phyloP scores from a whole-genome alignment of 2,888 invertebrate species.

The Dolichomitus sp. region DNA sequence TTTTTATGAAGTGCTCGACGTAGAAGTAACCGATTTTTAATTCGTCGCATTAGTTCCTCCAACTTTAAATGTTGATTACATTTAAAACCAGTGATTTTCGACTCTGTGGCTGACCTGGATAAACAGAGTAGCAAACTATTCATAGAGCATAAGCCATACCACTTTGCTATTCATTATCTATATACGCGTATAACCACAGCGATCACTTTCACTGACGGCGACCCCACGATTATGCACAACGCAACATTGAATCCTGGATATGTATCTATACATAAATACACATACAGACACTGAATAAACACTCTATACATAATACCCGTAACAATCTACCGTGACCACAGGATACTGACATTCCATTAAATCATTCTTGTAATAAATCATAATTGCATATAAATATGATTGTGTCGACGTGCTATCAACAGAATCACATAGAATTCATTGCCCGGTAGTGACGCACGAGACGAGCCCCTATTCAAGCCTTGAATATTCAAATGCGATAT shows the following conservation, averaged over 20 bases:
- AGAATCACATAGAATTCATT: neutral
- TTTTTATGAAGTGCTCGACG: neutral
- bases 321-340: slow-evolving; percentile 62
- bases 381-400: slow-evolving; percentile 46
- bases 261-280: slow-evolving; percentile 6
- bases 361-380: slow-evolving; percentile 55
- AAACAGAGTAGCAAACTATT: neutral
- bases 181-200: slow-evolving; percentile 35
- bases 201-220: slow-evolving; percentile 60
- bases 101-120: slow-evolving; percentile 1
- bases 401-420: slow-evolving; percentile 24
- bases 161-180: slow-evolving; percentile 34
- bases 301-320: slow-evolving; percentile 14
- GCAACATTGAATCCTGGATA: slow-evolving; percentile 52
- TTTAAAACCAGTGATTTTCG: slow-evolving; percentile 6
- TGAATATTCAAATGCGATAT: neutral
- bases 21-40: neutral
- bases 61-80: neutral
- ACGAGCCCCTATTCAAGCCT: neutral
- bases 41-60: neutral
- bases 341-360: slow-evolving; percentile 60
- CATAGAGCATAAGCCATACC: slow-evolving; percentile 20
- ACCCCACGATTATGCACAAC: slow-evolving; percentile 32
- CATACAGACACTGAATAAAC: slow-evolving; percentile 9
- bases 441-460: neutral